Evolutionary conservation across 1,140 invertebrate species (phyloP).

Genomic region (Homarus americanus): DNA sequence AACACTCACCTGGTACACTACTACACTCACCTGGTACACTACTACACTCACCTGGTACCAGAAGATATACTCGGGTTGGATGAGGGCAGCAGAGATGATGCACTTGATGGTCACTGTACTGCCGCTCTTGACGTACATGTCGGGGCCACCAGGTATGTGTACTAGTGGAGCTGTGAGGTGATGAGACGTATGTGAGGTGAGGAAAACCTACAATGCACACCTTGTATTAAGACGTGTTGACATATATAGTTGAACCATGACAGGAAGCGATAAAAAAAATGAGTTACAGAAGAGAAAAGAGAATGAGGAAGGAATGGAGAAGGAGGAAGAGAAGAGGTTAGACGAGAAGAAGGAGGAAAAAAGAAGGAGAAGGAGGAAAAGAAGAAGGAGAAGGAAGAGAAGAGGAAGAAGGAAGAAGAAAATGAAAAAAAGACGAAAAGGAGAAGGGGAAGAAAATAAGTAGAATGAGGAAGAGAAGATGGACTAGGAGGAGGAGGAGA

Average conservation of each 20-base stretch:
- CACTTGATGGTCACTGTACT: slow-evolving; percentile 85
- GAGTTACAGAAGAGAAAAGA: neutral
- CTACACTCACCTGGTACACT: too few relatives aligned
- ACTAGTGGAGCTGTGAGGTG: slow-evolving; percentile 65
- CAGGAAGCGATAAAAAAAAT: neutral
- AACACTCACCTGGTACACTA: too few relatives aligned
- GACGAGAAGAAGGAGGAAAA: neutral
- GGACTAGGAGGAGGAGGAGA: neutral
- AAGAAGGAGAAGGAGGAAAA: neutral
- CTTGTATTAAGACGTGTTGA: too few relatives aligned
- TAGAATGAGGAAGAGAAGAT: neutral
- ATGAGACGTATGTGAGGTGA: neutral
- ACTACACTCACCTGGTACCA: slow-evolving; percentile 84
- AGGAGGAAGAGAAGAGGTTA: neutral
- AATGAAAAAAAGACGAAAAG: neutral
- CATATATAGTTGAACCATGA: neutral
- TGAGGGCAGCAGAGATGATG: slow-evolving; percentile 85
- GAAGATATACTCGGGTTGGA: slow-evolving; percentile 87
- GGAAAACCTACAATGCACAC: too few relatives aligned
- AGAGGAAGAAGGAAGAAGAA: neutral
- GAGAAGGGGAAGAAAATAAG: too few relatives aligned
- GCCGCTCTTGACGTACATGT: slow-evolving; percentile 85
- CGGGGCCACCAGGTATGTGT: slow-evolving; percentile 83
- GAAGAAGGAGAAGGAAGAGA: neutral
- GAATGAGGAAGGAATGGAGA: neutral